Base-by-base conservation (phyloP, 2,113 vertebrate genomes). In the Eurypyga helias region DNA sequence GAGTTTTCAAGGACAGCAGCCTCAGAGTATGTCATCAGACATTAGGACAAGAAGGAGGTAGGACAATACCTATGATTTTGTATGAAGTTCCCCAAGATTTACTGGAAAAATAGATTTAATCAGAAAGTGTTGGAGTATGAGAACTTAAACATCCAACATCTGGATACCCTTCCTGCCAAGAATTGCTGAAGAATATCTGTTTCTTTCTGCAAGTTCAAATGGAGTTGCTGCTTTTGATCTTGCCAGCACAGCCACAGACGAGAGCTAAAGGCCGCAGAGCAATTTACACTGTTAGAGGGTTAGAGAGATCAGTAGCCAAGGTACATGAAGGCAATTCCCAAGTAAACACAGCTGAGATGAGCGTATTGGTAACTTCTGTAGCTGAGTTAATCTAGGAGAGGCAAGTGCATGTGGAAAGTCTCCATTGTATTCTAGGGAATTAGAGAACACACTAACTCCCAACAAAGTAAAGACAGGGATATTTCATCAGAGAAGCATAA, bases 131-230 rank as follows among this genome's bases (percentile, higher is more conserved):
- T 55, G 21, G 49, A 69, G 43, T 28, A 21, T 23, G 7, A 88
- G 61, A 94, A 84, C n/a, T n/a, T n/a, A n/a, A n/a, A n/a, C n/a
- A n/a, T n/a, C n/a, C n/a, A n/a, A n/a, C n/a, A n/a, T n/a, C n/a
- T n/a, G n/a, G n/a, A 51, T 60, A 86, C 10, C 55, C 65, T 46
- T 91, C 57, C 87, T 89, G 80, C 16, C 71, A 95, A 77, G 72
- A 88, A 76, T 43, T 86, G 28, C 81, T 43, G 34, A 60, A 84
- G 90, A 91, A 89, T 57, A 51, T 48, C 73, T 73, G 13, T 62
- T 77, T 62, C 76, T 62, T 77, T 60, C 64, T 83, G 28, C 34
- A 61, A 83, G 62, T 46, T 92, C 54, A 73, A 14, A 25, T 31
- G 64, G 36, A 77, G 41, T 34, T 77, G 31, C 65, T 69, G 51